Evolutionary conservation across 2,888 invertebrate species (phyloP), one percentile per base, ranked within the genome.

Genomic region (Orchesella flavescens): DNA sequence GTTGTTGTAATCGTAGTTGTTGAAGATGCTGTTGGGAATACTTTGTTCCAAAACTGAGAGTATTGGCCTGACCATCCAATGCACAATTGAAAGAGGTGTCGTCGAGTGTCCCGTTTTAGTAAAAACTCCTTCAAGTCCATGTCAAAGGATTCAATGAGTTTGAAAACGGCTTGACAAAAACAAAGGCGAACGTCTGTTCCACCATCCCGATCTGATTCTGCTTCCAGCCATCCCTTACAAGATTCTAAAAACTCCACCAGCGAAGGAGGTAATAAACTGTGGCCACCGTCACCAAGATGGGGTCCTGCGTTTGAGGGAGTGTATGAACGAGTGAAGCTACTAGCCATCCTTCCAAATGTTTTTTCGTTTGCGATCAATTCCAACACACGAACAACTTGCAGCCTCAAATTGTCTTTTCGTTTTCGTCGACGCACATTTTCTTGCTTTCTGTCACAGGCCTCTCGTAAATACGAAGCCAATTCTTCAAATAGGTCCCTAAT

Each of bases 381-480:
- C 88, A 99, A 92, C 87, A 99, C 94, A 89, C 95, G 94, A 84
- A 97, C 96, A 86, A 99, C 92, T 89, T 98, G 96, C 59, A 99
- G 92, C 61, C 99, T 92, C 71, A 99, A 91, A 13, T 97, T 95
- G 90, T 99, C 99, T 76, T 98, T 93, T 55, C 98, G 93, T 77
- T 97, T 92, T 57, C 98, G 92, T 57, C 99, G 92, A 77, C 98
- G 93, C 92, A 98, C 95, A 90, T 98, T 99, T 90, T 99, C 99
- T 91, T 98, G 98, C 90, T 98, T 99, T 68, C 97, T 93, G 90
- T 99, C 99, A 21, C 97, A 95, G 0, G 98, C 97, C 90, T 99
- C 99, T 19, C 98, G 94, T 82, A 99, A 94, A 87, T 96, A 94
- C 0, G 95, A 93, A 9, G 96, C 93, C 77, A 99, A 90, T 91